Percentiles rank a stretch among this genome's conserved stretches.
These are phyloP conservation scores for Drosophila nigromelanica DNA, from an alignment of 1,140 invertebrate species.

Conservation along the genomic window DNA sequence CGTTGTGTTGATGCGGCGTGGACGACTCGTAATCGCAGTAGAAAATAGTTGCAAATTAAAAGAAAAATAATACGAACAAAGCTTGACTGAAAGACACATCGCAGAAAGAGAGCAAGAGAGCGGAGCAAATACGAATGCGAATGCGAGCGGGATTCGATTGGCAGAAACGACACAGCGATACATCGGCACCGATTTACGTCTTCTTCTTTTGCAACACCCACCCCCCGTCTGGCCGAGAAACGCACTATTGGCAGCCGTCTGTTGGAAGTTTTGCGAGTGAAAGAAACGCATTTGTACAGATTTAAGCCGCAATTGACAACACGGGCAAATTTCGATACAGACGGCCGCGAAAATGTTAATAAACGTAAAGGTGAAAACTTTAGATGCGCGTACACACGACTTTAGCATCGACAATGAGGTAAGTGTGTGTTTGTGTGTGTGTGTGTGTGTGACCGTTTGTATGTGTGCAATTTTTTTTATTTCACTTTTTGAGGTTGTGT, in stretches of 20 bases:
- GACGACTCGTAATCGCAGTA: background rate
- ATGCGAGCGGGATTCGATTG: constrained; percentile 33
- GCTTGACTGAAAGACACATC: constrained; percentile 13
- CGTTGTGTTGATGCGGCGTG: constrained; percentile 5
- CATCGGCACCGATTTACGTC: constrained; percentile 55
- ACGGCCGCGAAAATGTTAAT: constrained; percentile 87
- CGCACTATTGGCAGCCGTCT: constrained; percentile 12
- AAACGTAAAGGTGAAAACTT: constrained; percentile 94
- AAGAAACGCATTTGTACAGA: constrained; percentile 49
- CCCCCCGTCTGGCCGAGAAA: background rate
- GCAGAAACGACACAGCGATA: constrained; percentile 41
- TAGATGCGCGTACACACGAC: constrained; percentile 95
- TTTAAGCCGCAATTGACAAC: constrained; percentile 43
- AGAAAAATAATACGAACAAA: constrained; percentile 10
- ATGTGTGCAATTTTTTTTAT: constrained; percentile 64
- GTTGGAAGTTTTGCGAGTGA: constrained; percentile 39
- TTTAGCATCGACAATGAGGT: constrained; percentile 95
- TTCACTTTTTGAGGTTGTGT: constrained; percentile 63
- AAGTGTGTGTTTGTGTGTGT: constrained; percentile 83
- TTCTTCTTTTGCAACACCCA: background rate
- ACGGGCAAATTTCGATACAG: constrained; percentile 11
- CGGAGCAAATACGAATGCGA: constrained; percentile 11
- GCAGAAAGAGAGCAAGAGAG: constrained; percentile 22
- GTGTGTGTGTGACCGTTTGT: constrained; percentile 66
- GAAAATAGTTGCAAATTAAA: background rate